Conservation (phyloP, 1,140 invertebrate species). For the Galendromus occidentalis region DNA sequence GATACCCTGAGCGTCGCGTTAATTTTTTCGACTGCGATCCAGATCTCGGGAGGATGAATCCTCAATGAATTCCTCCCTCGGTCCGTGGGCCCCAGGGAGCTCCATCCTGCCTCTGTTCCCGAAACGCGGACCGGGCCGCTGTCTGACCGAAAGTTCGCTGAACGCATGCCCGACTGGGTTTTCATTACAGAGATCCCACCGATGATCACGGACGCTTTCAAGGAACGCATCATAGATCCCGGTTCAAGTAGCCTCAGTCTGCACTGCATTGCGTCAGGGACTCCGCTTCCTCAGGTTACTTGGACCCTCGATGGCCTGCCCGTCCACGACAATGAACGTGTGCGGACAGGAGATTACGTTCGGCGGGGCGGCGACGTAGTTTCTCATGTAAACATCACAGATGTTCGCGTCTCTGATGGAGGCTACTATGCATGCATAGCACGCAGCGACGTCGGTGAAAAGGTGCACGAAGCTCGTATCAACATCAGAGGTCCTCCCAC, state of each 20-base stretch:
- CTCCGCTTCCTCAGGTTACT: conserved; percentile 17
- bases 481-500: conserved; percentile 79
- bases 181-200: neutral
- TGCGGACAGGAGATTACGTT: conserved; percentile 23
- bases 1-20: too few relatives aligned
- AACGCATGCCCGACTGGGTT: neutral
- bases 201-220: conserved; percentile 9
- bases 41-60: too few relatives aligned
- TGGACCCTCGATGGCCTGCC: conserved; percentile 21
- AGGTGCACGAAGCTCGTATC: conserved; percentile 59
- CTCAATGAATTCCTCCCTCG: too few relatives aligned
- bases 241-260: conserved; percentile 16
- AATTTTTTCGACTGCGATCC: too few relatives aligned
- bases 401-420: conserved; percentile 74
- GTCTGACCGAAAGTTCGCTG: neutral
- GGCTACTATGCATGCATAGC: conserved; percentile 78
- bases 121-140: too few relatives aligned
- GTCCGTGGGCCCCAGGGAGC: too few relatives aligned
- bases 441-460: conserved; percentile 69
- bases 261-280: conserved; percentile 18
- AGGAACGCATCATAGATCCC: neutral
- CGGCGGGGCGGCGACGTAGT: conserved; percentile 54
- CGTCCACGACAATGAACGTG: conserved; percentile 20
- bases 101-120: too few relatives aligned
- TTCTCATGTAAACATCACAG: conserved; percentile 77